Conservation (phyloP, 2,888 invertebrate species). For the Spodoptera littoralis region DNA sequence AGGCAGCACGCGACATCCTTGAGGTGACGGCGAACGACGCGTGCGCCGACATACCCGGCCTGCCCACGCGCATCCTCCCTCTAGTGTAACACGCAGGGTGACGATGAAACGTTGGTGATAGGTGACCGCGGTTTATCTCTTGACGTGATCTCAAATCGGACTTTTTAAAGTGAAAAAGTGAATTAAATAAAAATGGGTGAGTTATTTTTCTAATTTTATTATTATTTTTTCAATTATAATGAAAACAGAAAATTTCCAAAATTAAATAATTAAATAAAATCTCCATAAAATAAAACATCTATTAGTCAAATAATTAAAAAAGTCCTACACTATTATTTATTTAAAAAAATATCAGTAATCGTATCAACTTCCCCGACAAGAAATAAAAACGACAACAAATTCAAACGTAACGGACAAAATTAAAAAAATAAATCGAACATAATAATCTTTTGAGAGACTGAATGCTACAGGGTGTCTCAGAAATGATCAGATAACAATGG, state of each 20-base stretch:
- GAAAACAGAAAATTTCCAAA: too few relatives aligned
- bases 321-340: too few relatives aligned
- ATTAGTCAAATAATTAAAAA: too few relatives aligned
- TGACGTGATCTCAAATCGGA: slow-evolving; percentile 80
- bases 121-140: slow-evolving; percentile 70
- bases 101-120: slow-evolving; percentile 82
- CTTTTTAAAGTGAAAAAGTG: slow-evolving; percentile 77
- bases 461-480: slow-evolving; percentile 14
- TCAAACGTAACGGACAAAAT: slow-evolving; percentile 5
- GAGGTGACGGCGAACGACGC: slow-evolving; percentile 72
- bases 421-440: slow-evolving; percentile 7
- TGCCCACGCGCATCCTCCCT: slow-evolving; percentile 70
- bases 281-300: too few relatives aligned
- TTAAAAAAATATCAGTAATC: too few relatives aligned
- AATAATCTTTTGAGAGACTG: not conserved
- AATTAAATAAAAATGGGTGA: slow-evolving; percentile 81
- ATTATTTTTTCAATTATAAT: too few relatives aligned
- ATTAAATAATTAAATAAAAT: too few relatives aligned
- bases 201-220: slow-evolving; percentile 40
- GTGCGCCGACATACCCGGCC: slow-evolving; percentile 62
- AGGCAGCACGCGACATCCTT: slow-evolving; percentile 84
- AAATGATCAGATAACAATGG: slow-evolving; percentile 1
- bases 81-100: slow-evolving; percentile 72
- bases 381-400: not conserved
- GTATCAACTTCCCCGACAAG: not conserved